Evolutionary conservation across 35 echinoderm and acorn worm genomes (phyloP).

Genomic region (Eucidaris tribuloides): DNA sequence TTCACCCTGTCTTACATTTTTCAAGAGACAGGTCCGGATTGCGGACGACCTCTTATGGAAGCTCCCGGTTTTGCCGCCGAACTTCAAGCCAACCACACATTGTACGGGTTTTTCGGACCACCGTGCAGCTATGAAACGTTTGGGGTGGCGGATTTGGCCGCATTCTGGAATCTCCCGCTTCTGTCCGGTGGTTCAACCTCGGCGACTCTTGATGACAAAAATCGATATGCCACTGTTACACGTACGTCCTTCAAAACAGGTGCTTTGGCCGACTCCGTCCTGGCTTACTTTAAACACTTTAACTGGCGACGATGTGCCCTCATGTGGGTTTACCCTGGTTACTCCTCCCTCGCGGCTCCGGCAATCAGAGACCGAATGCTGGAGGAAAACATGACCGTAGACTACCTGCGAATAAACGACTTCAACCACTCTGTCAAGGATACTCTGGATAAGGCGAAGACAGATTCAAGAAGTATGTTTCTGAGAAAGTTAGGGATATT

Average conservation of each 20-base stretch:
- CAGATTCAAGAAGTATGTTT: no score
- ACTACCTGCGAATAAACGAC: no score
- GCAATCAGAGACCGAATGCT: no score
- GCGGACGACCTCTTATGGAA: conserved; percentile 25
- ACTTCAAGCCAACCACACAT: conserved; percentile 22
- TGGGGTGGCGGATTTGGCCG: conserved; percentile 59
- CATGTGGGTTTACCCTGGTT: conserved; percentile 25
- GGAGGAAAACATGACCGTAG: no score
- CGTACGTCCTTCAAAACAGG: conserved; percentile 61
- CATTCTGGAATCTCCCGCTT: conserved; percentile 71
- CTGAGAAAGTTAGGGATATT: no score
- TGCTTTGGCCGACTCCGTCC: conserved; percentile 29
- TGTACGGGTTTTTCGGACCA: conserved; percentile 50
- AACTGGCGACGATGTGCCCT: conserved; percentile 60
- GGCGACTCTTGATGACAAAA: conserved; percentile 58
- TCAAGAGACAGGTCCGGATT: conserved; percentile 24
- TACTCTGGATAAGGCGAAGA: no score
- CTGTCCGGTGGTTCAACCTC: conserved; percentile 70
- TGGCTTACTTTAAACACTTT: conserved; percentile 25
- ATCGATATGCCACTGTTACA: conserved; percentile 61
- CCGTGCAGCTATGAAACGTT: conserved; percentile 51
- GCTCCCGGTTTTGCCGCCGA: conserved; percentile 51
- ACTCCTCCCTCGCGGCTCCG: neutral
- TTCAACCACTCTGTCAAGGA: no score
- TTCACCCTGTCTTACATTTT: conserved; percentile 48